Evolutionary conservation across 1,140 invertebrate species (phyloP), one percentile per base, ranked within the genome.

Genomic region (Halictus rubicundus): DNA sequence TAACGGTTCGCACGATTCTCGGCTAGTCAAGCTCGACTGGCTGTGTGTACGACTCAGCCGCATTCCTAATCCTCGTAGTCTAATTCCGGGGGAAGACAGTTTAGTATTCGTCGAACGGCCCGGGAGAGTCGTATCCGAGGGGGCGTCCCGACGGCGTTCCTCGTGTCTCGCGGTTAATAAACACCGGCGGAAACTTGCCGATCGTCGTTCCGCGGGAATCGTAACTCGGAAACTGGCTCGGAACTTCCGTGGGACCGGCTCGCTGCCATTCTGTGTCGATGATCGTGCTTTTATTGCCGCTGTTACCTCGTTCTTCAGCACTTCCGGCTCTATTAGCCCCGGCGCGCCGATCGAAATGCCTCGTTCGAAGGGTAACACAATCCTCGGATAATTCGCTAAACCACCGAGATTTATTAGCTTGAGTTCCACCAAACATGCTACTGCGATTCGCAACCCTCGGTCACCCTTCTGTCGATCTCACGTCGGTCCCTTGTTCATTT

Each of bases 161-260:
- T 68, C 72, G 77, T 74, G 84, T 78, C 76, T 83, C 78, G 71
- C 73, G 78, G 81, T 79, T 87, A 82, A 87, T 87, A 87, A 87
- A 86, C 84, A 74, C 65, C 46, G 59, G 32, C 42, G 60, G 39
- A 87, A 86, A 85, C 84, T 85, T 81, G 66, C 37, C 39, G 81
- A 83, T 84, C 54, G 76, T 64, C 81, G 73, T 75, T 70, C 27
- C 73, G 57, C 23, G 59, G n/a, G 39, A 61, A 69, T 69, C 68
- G 65, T 70, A 68, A 46, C 52, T 60, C 14, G 37, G 66, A 74
- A 83, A 84, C 61, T 80, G n/a, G 52, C 61, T 78, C 65, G 46
- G 39, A 74, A 72, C 64, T 82, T 72, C 46, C 52, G 42, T 12
- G 10, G 57, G 23, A 77, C 27, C 37, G 37, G 12, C 7, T 27